Conservation (phyloP, 2,888 invertebrate genomes). For the Chrysotoxum bicinctum region DNA sequence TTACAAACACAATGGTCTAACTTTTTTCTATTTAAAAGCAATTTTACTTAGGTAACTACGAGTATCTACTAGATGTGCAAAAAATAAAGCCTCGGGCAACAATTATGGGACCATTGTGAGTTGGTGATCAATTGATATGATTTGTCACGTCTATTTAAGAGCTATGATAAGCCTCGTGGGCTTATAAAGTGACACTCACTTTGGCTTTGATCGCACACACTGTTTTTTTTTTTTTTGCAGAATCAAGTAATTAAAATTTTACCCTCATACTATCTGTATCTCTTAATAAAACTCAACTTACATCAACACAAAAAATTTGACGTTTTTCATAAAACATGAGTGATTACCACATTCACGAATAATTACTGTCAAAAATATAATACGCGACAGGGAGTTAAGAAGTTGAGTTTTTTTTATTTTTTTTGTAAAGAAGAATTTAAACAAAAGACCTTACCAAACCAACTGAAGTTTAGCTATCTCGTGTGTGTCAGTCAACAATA, state of each 20-base stretch:
- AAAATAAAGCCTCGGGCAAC: background rate
- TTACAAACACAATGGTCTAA: background rate
- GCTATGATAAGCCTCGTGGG: background rate
- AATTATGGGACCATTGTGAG: conserved; percentile 12
- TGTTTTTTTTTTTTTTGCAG: background rate
- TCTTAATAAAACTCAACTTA: conserved; percentile 1
- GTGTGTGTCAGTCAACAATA: conserved; percentile 45
- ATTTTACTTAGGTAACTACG: background rate
- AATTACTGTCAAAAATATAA: conserved; percentile 19
- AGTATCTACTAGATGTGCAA: background rate
- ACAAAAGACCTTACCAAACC: conserved; percentile 19
- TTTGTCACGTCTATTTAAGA: conserved; percentile 6
- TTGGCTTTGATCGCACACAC: background rate
- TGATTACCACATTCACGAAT: conserved; percentile 11
- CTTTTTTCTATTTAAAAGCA: background rate
- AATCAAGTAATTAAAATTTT: background rate
- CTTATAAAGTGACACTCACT: background rate
- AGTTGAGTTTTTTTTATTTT: background rate
- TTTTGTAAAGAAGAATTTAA: background rate
- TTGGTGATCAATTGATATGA: conserved; percentile 3
- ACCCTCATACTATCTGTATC: conserved; percentile 8
- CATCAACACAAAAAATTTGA: conserved; percentile 4
- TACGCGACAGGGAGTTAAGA: conserved; percentile 11
- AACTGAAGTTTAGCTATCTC: conserved; percentile 36
- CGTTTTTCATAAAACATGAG: background rate